Conservation (phyloP, 2,888 invertebrate species). For the Cephus sareptanus region DNA sequence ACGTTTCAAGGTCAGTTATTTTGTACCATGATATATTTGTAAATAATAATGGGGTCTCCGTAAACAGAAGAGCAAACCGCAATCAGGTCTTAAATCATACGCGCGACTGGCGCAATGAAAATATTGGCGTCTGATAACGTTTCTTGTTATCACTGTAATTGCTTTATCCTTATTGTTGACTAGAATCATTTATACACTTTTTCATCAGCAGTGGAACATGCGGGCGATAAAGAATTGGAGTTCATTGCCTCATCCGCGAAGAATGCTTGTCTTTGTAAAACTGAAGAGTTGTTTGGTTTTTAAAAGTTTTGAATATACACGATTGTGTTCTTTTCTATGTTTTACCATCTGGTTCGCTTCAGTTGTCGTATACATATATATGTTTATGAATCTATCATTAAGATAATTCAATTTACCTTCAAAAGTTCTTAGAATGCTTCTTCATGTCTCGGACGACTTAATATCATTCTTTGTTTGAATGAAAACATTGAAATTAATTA, state of each 20-base stretch:
- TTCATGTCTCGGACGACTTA: background rate
- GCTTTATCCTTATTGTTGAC: background rate
- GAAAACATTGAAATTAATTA: background rate
- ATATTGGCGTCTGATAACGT: background rate
- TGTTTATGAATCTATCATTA: background rate
- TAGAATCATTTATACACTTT: background rate
- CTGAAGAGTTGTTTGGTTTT: background rate
- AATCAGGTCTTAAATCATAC: background rate
- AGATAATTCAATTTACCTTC: background rate
- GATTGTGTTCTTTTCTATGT: background rate
- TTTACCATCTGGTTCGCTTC: background rate
- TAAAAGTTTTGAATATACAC: background rate
- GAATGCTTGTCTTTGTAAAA: background rate
- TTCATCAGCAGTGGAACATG: too few relatives aligned
- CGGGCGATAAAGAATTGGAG: background rate
- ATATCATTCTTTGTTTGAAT: background rate
- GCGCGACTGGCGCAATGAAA: background rate
- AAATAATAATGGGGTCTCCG: background rate
- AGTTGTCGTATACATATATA: background rate
- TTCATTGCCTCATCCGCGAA: background rate
- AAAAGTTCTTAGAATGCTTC: background rate
- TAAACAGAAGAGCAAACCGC: background rate
- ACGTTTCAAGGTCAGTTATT: background rate
- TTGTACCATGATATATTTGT: background rate
- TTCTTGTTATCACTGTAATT: background rate